Evolutionary conservation across 2,888 invertebrate genomes (phyloP), one percentile per base, ranked within the genome.

Genomic region (Bombyx huttoni): DNA sequence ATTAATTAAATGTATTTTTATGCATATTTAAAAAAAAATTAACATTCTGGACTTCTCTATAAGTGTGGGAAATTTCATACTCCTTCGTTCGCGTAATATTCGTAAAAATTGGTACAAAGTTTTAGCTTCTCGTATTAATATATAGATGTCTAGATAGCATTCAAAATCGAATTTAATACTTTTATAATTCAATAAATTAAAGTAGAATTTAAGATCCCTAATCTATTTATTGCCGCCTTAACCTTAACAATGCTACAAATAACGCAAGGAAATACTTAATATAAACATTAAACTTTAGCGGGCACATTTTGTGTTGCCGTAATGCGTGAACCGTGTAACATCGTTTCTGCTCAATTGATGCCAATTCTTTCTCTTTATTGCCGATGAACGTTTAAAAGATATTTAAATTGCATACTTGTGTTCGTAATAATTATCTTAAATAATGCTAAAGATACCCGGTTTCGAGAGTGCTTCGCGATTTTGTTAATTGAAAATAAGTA

Each of bases 281-380:
- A 80, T 84, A 84, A 84, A 85, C 81, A 83, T 84, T 77, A 74
- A 79, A 78, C 71, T 83, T 86, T 78, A 87, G 65, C 74, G 61
- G 64, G 58, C 65, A 70, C 69, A 68, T 76, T 75, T 73, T 63
- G 61, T 62, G 65, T 62, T 59, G 61, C 68, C 73, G 85, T 89
- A 89, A 89, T 89, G 89, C 88, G 73, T 65, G 82, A 89, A 89
- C 71, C 89, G 71, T 89, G 89, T 82, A 71, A 70, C 77, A 70
- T 68, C 73, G 72, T 74, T 67, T 61, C 64, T 40, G 40, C 40
- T 10, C 40, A 40, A 62, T 61, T 61, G 60, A 71, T 67, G 62
- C 64, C 62, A 68, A 72, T 74, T 70, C 73, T 76, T 73, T 73
- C 64, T 61, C 64, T 62, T 65, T 67, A 66, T 68, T 69, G 63